These are phyloP conservation scores for Nilaparvata lugens DNA, from an alignment of 1,140 invertebrate genomes.

Conservation along the genomic window DNA sequence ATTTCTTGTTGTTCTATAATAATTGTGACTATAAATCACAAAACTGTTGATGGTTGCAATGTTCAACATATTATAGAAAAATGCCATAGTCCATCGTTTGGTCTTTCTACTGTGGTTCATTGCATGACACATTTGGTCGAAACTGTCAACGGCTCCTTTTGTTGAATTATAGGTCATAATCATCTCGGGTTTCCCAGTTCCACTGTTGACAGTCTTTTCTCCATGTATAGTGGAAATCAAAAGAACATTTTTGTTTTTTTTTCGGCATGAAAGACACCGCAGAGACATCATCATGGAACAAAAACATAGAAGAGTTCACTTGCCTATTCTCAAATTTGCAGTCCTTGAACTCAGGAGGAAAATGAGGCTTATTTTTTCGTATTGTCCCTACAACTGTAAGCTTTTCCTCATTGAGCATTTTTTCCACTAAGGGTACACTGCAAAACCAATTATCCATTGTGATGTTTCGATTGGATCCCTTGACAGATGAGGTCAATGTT, in stretches of 20 bases:
- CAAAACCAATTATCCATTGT: too few relatives aligned
- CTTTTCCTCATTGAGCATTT: too few relatives aligned
- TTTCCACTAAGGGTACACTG: too few relatives aligned
- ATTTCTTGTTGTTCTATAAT: too few relatives aligned
- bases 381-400: not conserved
- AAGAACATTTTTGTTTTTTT: constrained; percentile 23
- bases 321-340: not conserved
- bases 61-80: constrained; percentile 15
- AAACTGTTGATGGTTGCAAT: too few relatives aligned
- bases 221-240: constrained; percentile 26
- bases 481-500: too few relatives aligned
- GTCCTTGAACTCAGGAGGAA: not conserved
- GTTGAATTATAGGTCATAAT: constrained; percentile 36
- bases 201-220: constrained; percentile 19
- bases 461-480: too few relatives aligned
- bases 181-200: constrained; percentile 34
- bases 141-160: constrained; percentile 39
- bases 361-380: not conserved
- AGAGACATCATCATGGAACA: constrained; percentile 13
- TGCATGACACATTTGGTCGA: constrained; percentile 36
- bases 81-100: constrained; percentile 31
- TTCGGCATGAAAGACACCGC: constrained; percentile 27
- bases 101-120: constrained; percentile 29
- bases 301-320: not conserved
- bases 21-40: too few relatives aligned